A percentile compares a stretch with the other conserved stretches of the same genome.
These are phyloP conservation scores for Diarsia mendica DNA, from an alignment of 2,888 invertebrate genomes.

Conservation along the genomic window DNA sequence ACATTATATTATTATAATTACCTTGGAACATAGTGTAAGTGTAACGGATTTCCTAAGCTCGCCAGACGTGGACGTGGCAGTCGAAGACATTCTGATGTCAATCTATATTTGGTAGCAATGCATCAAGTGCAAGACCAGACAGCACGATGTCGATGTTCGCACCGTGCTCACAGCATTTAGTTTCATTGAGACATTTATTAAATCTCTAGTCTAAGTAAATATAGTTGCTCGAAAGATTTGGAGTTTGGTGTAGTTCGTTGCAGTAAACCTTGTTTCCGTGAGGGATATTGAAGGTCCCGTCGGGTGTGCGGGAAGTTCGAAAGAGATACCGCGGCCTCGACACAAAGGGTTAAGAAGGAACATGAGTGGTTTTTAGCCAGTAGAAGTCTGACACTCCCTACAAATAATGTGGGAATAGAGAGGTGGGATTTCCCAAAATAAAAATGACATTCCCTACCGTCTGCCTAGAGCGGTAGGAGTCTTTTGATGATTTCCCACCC, in stretches of 20 bases:
- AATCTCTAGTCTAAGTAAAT: background rate
- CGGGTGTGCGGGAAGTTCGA: no score
- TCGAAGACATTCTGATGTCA: conserved; percentile 29
- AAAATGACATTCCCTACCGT: no score
- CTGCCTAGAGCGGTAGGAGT: no score
- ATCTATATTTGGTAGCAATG: conserved; percentile 28
- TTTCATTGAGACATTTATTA: background rate
- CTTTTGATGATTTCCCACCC: no score
- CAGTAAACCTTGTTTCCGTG: background rate
- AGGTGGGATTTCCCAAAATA: no score
- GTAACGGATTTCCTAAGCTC: conserved; percentile 13
- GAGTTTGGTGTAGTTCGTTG: background rate
- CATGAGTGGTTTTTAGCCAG: no score
- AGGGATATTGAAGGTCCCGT: background rate
- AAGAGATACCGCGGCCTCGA: no score
- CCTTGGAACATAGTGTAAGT: background rate
- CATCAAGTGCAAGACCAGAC: conserved; percentile 23
- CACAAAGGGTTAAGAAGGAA: no score
- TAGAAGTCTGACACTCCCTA: no score
- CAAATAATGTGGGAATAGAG: no score
- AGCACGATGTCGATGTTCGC: background rate
- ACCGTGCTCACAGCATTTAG: background rate
- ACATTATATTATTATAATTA: no score
- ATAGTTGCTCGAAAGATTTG: background rate
- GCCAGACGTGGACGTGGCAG: conserved; percentile 33